A percentile compares a stretch with the other conserved stretches of the same genome.
phyloP scores from a whole-genome alignment of 2,797 vertebrate species.

The Oreortyx pictus region DNA sequence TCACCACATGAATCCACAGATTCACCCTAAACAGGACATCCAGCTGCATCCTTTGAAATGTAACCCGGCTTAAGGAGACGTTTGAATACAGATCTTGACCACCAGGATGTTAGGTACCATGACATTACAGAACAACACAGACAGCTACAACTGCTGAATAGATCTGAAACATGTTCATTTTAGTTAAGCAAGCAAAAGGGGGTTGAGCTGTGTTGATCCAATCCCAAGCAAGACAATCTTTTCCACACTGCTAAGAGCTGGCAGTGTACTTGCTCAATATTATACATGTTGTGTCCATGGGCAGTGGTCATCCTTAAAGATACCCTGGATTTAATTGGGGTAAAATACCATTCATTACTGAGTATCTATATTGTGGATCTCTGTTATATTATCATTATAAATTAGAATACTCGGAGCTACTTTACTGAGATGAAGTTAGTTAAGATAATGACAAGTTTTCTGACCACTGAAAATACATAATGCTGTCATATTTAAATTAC shows the following conservation, averaged over 20 bases:
- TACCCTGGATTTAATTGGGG: not conserved
- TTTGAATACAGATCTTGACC: not conserved
- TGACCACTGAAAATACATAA: slow-evolving; percentile 59
- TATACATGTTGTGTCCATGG: not conserved
- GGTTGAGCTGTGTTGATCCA: not conserved
- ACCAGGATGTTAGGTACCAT: not conserved
- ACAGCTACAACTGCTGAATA: not conserved
- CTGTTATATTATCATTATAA: not conserved
- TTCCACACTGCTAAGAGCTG: not conserved
- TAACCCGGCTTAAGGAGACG: not conserved
- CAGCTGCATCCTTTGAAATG: not conserved
- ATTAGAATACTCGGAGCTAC: not conserved
- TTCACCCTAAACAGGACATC: not conserved
- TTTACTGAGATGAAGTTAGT: slow-evolving; percentile 38
- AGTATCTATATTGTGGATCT: not conserved
- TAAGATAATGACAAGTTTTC: slow-evolving; percentile 53
- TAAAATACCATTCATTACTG: not conserved
- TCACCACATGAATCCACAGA: fast-evolving
- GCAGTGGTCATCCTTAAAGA: not conserved
- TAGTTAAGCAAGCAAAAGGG: not conserved
- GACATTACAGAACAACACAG: not conserved
- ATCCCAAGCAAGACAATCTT: not conserved
- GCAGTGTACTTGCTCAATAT: not conserved
- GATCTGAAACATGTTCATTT: not conserved
- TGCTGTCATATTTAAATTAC: slow-evolving; percentile 49